Evolutionary conservation across 2,113 vertebrate species (phyloP), one percentile per base, ranked within the genome.

Genomic region (Chelonoidis abingdonii): DNA sequence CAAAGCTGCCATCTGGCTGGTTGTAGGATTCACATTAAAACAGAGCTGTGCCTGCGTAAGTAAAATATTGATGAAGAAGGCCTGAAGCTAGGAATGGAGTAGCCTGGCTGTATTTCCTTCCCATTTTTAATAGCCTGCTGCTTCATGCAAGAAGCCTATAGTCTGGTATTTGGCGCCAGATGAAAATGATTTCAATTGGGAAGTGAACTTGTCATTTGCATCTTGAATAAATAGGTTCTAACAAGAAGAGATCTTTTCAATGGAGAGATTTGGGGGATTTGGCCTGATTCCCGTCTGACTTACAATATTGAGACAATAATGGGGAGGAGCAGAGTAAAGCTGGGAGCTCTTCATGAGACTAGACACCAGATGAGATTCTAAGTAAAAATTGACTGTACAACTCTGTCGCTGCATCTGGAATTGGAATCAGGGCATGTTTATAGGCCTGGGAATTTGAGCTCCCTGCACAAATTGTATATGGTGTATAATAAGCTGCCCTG

Each of bases 61-160:
- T 97, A 80, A 96, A 97, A 97, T 96, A 96, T 97, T 96, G 96
- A 96, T 95, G 97, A 96, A 89, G 95, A 96, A 93, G 59, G 97
- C 96, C 96, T 19, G 84, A 54, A 97, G 97, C 85, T 3, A 93
- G 83, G 95, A 94, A 90, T 54, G 91, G 69, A 96, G 91, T 89
- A 6, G 8, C 95, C 87, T 96, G 86, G 2, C 84, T 93, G 86
- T 89, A 82, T 96, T 96, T 94, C 89, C 95, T 95, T 89, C 92
- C 94, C 87, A 21, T 94, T 97, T 97, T 97, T 97, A 97, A 96
- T 94, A 89, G 88, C 96, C 93, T 50, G 1, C 84, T 3, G 1
- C 91, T 88, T 93, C 90, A 41, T 89, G 96, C 96, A 95, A 72
- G 62, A 89, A 87, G 56, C 80, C 92, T 94, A 29, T 87, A 93